Base-by-base conservation (phyloP, 1,140 invertebrate species). In the Drosophila eugracilis region DNA sequence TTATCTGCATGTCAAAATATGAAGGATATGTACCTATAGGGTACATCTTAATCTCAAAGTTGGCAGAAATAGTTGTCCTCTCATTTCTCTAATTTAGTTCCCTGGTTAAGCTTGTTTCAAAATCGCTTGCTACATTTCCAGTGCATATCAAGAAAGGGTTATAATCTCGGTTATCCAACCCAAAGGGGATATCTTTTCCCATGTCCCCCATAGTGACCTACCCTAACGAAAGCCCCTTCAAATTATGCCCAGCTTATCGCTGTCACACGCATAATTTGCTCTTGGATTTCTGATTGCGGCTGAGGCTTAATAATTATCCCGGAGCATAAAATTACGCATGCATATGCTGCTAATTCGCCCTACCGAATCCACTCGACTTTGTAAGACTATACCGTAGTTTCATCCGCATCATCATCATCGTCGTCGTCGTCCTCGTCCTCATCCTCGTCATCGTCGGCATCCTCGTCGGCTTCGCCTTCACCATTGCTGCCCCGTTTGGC, bases 251-350 rank as follows among this genome's bases (percentile, higher is more conserved):
- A 65, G 52, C 59, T 74, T 76, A 73, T 76, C 81, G 48, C 26
- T 36, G 62, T 36, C 53, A 7, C 55, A 73, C 73, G 55, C 81
- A 86, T 69, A 80, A 86, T 77, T 85, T 85, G 59, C 42, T 65
- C 70, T 78, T 21, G 62, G 62, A 37, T 60, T 67, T 74, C 72
- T 24, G 47, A 53, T 36, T 34, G 50, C 17, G 50, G 65, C 65
- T 37, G 63, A 32, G 62, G 45, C 55, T 69, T 86, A 65, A 58
- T 74, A 80, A 85, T 85, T 86, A 85, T 58, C 41, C 45, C 42
- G 30, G 21, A 54, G 72, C 69, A 69, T 74, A 67, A 78, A 74
- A 62, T 79, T 76, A 66, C 71, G 60, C 47, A 75, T 75, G 50
- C 71, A 75, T 75, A 65, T 75, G 52, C 52, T 50, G 54, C 53